phyloP scores from a whole-genome alignment of 2,888 invertebrate species.

The Metallyticus violacea region DNA sequence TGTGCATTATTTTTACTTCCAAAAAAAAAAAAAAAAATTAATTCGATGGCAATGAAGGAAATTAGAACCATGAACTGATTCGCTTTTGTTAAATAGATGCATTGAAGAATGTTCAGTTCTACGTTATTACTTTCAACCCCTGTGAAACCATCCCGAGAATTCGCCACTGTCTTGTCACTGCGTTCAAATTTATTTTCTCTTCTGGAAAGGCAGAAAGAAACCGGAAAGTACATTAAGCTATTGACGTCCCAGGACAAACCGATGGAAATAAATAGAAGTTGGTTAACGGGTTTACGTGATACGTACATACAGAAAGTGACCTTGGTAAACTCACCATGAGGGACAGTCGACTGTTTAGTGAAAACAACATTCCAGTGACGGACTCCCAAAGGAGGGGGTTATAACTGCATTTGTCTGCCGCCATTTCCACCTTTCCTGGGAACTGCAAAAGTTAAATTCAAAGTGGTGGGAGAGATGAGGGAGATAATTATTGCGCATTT shows the following conservation, averaged over 20 bases:
- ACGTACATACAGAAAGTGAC: background rate
- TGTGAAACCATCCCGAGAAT: too few species aligned
- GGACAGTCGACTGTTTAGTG: background rate
- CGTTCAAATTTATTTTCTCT: too few species aligned
- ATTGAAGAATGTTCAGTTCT: too few species aligned
- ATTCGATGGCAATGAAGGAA: too few species aligned
- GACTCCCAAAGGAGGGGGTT: background rate
- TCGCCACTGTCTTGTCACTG: too few species aligned
- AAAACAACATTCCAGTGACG: background rate
- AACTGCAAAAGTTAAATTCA: background rate
- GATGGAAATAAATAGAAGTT: background rate
- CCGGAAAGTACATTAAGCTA: background rate
- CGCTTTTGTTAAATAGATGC: too few species aligned
- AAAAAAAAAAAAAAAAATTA: too few species aligned
- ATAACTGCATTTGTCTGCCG: background rate
- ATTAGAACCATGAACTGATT: too few species aligned
- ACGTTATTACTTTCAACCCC: too few species aligned
- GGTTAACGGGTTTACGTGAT: background rate
- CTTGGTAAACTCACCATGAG: background rate
- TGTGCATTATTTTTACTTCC: too few species aligned
- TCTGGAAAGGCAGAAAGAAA: background rate
- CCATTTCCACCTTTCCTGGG: background rate
- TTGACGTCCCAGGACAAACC: background rate
- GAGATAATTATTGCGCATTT: too few species aligned
- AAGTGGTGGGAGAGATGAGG: too few species aligned